Evolutionary conservation across 2,113 vertebrate genomes (phyloP).

Genomic region (Gracilinanus agilis): DNA sequence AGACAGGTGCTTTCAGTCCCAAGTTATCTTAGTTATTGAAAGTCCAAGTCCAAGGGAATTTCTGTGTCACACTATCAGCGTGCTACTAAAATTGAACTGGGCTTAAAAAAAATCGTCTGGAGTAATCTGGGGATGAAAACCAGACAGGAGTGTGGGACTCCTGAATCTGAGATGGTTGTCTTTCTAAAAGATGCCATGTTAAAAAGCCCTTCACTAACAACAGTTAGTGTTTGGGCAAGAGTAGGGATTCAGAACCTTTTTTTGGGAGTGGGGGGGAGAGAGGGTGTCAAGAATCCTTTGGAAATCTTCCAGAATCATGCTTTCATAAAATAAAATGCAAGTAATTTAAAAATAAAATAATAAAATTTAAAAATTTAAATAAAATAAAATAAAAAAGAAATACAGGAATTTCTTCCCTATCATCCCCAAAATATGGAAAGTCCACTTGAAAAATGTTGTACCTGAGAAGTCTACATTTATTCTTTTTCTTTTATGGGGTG

Average conservation of each 20-base stretch:
- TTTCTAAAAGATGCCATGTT: neutral
- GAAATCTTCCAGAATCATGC: neutral
- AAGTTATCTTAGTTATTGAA: constrained; percentile 83
- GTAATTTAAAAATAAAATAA: too few relatives aligned
- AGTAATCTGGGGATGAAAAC: constrained; percentile 38
- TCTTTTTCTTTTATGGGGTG: too few relatives aligned
- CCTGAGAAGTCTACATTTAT: too few relatives aligned
- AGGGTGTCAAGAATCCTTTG: neutral
- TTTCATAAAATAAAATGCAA: neutral
- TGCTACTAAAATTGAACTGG: constrained; percentile 43
- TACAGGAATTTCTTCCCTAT: too few relatives aligned
- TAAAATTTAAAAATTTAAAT: too few relatives aligned
- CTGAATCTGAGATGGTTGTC: neutral
- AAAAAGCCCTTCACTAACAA: neutral
- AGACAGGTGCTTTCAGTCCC: constrained; percentile 84
- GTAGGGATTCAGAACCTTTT: neutral
- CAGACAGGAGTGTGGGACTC: neutral
- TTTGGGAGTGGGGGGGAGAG: too few relatives aligned
- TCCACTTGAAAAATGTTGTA: too few relatives aligned
- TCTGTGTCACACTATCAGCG: constrained; percentile 48
- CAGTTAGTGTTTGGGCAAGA: neutral
- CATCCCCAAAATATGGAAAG: too few relatives aligned
- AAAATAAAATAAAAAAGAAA: neutral
- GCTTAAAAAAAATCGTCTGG: constrained; percentile 58
- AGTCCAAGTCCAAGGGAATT: constrained; percentile 62